Evolutionary conservation across 1,140 invertebrate species (phyloP).

Genomic region (Helicoverpa zea): DNA sequence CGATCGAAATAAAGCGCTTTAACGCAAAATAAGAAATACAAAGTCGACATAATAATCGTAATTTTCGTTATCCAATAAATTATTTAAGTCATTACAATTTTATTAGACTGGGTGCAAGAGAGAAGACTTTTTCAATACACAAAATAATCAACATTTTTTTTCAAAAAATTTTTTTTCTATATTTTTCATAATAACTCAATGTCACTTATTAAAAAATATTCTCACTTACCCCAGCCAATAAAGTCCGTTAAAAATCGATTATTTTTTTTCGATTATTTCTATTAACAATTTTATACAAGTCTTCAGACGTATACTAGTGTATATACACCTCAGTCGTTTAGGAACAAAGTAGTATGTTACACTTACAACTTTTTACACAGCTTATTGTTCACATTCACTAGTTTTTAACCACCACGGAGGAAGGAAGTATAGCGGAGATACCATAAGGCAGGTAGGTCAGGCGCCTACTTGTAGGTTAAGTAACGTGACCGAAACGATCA

Average conservation of each 20-base stretch:
- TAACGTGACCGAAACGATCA: no score
- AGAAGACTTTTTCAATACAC: background rate
- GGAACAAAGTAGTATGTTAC: constrained; percentile 48
- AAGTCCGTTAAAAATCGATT: background rate
- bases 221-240: background rate
- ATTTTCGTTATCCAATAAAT: constrained; percentile 33
- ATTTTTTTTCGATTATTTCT: constrained; percentile 20
- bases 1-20: background rate
- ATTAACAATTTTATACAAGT: constrained; percentile 20
- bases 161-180: no score
- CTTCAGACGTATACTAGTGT: constrained; percentile 34
- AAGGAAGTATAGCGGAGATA: no score
- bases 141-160: background rate
- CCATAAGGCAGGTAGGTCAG: no score
- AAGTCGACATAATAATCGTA: constrained; percentile 2
- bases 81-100: constrained; percentile 31
- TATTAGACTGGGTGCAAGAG: background rate
- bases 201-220: background rate
- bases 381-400: no score
- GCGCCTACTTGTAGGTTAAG: no score
- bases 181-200: background rate
- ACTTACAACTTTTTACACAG: constrained; percentile 9
- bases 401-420: no score
- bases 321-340: constrained; percentile 49
- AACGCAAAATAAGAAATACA: constrained; percentile 13